Conservation (phyloP, 2,797 vertebrate species). For the Epinephelus coioides region DNA sequence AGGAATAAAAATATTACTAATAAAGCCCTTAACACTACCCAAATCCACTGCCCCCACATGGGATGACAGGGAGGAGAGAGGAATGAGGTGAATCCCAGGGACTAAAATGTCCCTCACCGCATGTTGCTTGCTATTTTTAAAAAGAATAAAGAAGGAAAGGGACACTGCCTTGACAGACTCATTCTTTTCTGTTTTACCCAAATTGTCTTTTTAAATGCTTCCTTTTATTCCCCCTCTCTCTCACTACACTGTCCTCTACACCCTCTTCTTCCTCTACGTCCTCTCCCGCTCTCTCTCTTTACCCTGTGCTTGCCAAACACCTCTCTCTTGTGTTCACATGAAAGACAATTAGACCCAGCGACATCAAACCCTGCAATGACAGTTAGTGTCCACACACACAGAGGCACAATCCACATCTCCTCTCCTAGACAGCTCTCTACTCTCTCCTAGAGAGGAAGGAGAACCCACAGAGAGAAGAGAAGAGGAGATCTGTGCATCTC, state of each 20-base stretch:
- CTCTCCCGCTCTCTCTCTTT: slow-evolving; percentile 59
- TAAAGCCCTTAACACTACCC: not conserved
- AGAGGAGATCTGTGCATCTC: slow-evolving; percentile 85
- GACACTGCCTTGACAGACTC: slow-evolving; percentile 89
- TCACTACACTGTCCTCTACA: slow-evolving; percentile 1
- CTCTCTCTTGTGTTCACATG: slow-evolving; percentile 89
- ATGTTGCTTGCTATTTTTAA: slow-evolving; percentile 94
- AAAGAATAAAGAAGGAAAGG: slow-evolving; percentile 89
- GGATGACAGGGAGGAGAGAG: slow-evolving; percentile 23
- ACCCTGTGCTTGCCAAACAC: slow-evolving; percentile 66
- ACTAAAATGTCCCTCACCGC: slow-evolving; percentile 87
- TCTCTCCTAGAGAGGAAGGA: slow-evolving; percentile 40
- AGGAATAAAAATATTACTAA: not conserved
- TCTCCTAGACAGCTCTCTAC: slow-evolving; percentile 57
- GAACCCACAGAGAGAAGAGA: not conserved
- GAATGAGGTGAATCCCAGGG: slow-evolving; percentile 67
- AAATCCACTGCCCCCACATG: slow-evolving; percentile 77
- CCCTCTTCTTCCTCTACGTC: not conserved
- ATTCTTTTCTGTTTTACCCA: slow-evolving; percentile 81
- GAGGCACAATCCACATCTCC: slow-evolving; percentile 17
- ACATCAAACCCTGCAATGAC: slow-evolving; percentile 93
- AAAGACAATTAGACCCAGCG: slow-evolving; percentile 94
- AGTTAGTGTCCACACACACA: slow-evolving; percentile 34
- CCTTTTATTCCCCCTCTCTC: not conserved
- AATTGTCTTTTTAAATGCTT: slow-evolving; percentile 32